Evolutionary conservation across 2,888 invertebrate genomes (phyloP).

Genomic region (Himalopsyche japonica): DNA sequence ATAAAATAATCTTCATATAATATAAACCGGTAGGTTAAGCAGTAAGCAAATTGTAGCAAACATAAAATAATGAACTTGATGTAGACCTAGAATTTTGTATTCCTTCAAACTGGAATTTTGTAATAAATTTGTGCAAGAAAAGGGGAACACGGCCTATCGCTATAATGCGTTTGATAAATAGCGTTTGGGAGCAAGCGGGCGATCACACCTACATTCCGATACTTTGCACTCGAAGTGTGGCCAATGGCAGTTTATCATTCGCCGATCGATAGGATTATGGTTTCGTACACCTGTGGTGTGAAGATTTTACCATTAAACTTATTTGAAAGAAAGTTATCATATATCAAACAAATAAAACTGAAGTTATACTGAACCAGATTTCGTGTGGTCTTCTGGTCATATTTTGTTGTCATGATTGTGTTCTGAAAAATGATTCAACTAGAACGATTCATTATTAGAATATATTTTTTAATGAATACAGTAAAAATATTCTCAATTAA

Average conservation of each 20-base stretch:
- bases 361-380: too few relatives aligned
- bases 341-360: too few relatives aligned
- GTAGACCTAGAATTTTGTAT: background rate
- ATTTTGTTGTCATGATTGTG: too few relatives aligned
- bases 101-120: constrained; percentile 8
- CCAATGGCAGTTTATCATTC: background rate
- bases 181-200: background rate
- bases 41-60: too few relatives aligned
- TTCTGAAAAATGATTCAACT: too few relatives aligned
- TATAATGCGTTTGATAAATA: constrained; percentile 32
- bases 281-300: background rate
- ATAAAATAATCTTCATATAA: too few relatives aligned
- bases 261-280: background rate
- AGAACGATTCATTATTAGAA: too few relatives aligned
- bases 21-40: too few relatives aligned
- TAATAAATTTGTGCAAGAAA: constrained; percentile 21
- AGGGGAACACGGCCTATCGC: constrained; percentile 22
- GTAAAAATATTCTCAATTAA: too few relatives aligned
- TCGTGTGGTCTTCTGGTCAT: too few relatives aligned
- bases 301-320: background rate
- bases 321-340: background rate
- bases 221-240: background rate
- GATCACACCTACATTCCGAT: constrained; percentile 29
- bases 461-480: too few relatives aligned
- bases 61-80: background rate